Evolutionary conservation across 2,113 vertebrate genomes (phyloP), one percentile per base, ranked within the genome.

Genomic region (Tautogolabrus adspersus): DNA sequence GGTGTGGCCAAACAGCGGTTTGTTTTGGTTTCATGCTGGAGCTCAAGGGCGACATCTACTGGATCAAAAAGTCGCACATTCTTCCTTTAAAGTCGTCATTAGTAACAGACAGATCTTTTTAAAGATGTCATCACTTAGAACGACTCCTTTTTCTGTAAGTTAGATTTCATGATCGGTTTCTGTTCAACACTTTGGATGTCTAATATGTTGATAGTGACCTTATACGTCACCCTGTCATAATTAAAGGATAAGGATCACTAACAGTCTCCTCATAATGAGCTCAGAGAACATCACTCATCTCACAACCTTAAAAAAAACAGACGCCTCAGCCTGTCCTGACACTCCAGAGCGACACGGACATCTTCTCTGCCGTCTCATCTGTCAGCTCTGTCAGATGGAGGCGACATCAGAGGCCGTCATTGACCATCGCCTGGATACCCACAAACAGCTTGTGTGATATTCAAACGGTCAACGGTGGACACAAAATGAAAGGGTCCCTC

Each of bases 211-310:
- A 63, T 49, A 7, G n/a, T 9, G 38, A 54, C 49, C 68, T 58
- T 62, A 40, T 62, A 66, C 55, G 57, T 59, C 21, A 34, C 56
- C 40, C 1, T 6, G 57, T 44, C 19, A 38, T 44, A 18, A 18
- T 62, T 68, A 64, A 11, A 42, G 62, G 47, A 7, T 58, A 76
- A 51, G 18, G 15, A 21, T 70, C 68, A 66, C 66, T 64, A 73
- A 0, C 12, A 37, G 83, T 52, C 78, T 75, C 85, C 78, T 78
- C 79, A 68, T 81, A 85, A 89, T 75, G 85, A 89, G 81, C 76
- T 73, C 30, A 0, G 64, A 72, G 79, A 72, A 60, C 78, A 82
- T 82, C 82, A 79, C 47, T 90, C 84, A 85, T 87, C 79, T 70
- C 66, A 18, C 42, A 58, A 60, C 55, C 56, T 62, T 56, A 59